Evolutionary conservation across 1,140 invertebrate genomes (phyloP).

Genomic region (Drosophila azteca): DNA sequence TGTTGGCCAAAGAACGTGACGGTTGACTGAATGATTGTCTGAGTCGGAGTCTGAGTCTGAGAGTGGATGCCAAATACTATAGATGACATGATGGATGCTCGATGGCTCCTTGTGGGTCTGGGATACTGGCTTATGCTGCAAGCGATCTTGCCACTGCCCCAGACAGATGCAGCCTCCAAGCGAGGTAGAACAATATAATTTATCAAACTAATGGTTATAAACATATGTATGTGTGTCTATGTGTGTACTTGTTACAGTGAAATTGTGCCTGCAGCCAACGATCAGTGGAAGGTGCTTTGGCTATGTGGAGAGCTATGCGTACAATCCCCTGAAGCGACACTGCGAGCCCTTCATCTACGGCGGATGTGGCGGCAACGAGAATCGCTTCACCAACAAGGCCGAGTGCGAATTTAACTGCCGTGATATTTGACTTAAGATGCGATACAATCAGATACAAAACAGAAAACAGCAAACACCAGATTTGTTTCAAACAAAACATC

Average conservation of each 20-base stretch:
- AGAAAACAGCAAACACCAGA: constrained; percentile 4
- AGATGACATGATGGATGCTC: constrained; percentile 40
- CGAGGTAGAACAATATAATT: constrained; percentile 38
- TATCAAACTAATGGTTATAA: background rate
- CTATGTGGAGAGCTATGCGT: constrained; percentile 71
- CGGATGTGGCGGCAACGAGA: constrained; percentile 90
- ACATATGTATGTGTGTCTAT: background rate
- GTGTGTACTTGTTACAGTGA: constrained; percentile 54
- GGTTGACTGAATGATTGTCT: constrained; percentile 25
- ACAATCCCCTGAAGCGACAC: constrained; percentile 68
- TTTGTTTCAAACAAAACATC: constrained; percentile 17
- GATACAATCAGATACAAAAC: background rate
- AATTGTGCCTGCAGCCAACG: constrained; percentile 65
- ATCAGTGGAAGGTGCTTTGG: constrained; percentile 73
- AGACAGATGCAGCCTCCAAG: constrained; percentile 53
- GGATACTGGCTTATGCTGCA: background rate
- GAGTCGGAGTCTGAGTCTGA: no score
- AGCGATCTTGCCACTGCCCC: background rate
- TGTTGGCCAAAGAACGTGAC: constrained; percentile 62
- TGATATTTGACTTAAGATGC: constrained; percentile 43
- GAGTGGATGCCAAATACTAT: background rate
- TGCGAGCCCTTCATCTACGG: constrained; percentile 75
- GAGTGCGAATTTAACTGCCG: constrained; percentile 91
- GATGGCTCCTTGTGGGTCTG: constrained; percentile 31
- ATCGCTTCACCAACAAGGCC: constrained; percentile 89